Percentiles rank a stretch among this genome's conserved stretches.
phyloP scores from a whole-genome alignment of 35 echinoderm and acorn worm species.

The Heliocidaris tuberculata region DNA sequence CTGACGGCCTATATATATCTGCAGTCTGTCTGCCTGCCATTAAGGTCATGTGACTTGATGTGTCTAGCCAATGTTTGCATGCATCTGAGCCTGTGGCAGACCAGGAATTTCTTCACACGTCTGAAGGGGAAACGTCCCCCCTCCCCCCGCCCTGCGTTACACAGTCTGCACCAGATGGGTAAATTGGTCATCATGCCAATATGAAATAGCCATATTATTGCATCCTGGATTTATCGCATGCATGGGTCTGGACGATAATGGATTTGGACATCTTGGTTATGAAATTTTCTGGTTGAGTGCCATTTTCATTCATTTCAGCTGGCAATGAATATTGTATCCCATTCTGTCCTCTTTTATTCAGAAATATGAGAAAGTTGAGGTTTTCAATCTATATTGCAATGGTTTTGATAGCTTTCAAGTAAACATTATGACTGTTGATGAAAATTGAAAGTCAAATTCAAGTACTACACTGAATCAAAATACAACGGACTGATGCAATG shows the following conservation, averaged over 20 bases:
- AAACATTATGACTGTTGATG: too few relatives aligned
- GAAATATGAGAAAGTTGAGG: background rate
- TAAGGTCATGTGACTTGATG: background rate
- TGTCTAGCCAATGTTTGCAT: slow-evolving; percentile 16
- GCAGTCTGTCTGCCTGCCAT: background rate
- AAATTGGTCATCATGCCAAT: background rate
- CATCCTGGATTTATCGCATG: background rate
- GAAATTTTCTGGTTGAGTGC: background rate
- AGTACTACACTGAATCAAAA: background rate
- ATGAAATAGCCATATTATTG: background rate
- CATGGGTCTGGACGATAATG: background rate
- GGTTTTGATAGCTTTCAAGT: background rate
- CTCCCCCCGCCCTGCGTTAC: background rate
- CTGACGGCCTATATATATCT: background rate
- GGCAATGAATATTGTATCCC: background rate
- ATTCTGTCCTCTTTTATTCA: background rate
- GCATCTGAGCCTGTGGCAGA: background rate
- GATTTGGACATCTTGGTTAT: background rate
- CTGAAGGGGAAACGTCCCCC: background rate
- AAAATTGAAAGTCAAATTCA: background rate
- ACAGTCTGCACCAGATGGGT: background rate
- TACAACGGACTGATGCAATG: background rate
- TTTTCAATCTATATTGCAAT: background rate
- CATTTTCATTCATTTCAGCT: background rate
- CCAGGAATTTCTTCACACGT: background rate